A percentile compares a stretch with the other conserved stretches of the same genome.
Conservation (phyloP, 2,888 invertebrate genomes). For the Saturnia pavonia region DNA sequence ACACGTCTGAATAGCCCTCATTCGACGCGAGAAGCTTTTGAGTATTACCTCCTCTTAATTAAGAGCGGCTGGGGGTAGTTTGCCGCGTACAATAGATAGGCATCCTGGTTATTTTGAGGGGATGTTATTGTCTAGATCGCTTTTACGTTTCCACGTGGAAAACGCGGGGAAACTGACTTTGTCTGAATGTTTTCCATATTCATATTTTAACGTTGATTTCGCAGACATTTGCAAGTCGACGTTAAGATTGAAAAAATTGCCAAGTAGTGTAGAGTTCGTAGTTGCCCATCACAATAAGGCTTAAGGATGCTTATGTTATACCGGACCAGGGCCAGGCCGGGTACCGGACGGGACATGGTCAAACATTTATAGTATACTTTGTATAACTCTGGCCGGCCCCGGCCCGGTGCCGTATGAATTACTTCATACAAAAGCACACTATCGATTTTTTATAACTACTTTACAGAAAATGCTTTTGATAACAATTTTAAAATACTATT, state of each 20-base stretch:
- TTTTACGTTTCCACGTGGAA: conserved; percentile 55
- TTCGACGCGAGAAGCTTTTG: conserved; percentile 60
- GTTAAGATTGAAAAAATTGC: background rate
- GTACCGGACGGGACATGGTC: no score
- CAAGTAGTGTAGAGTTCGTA: no score
- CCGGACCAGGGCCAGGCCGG: no score
- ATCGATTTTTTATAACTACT: no score
- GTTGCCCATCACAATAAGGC: no score
- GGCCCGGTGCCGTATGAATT: no score
- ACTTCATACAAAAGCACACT: no score
- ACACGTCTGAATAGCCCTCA: conserved; percentile 68
- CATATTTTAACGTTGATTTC: background rate
- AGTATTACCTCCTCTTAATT: conserved; percentile 75
- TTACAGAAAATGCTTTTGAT: background rate
- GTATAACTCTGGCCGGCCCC: no score
- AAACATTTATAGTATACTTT: no score
- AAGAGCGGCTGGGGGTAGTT: conserved; percentile 72
- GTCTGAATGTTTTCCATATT: conserved; percentile 3
- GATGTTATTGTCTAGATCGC: conserved; percentile 61
- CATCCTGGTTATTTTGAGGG: conserved; percentile 52
- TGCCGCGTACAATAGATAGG: conserved; percentile 55
- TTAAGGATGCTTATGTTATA: no score
- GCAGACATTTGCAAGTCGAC: background rate
- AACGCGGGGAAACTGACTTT: conserved; percentile 26
- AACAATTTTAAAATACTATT: background rate